Percentiles rank a stretch among this genome's conserved stretches.
Conservation (phyloP, 2,888 invertebrate genomes). For the Strigamia maritima region DNA sequence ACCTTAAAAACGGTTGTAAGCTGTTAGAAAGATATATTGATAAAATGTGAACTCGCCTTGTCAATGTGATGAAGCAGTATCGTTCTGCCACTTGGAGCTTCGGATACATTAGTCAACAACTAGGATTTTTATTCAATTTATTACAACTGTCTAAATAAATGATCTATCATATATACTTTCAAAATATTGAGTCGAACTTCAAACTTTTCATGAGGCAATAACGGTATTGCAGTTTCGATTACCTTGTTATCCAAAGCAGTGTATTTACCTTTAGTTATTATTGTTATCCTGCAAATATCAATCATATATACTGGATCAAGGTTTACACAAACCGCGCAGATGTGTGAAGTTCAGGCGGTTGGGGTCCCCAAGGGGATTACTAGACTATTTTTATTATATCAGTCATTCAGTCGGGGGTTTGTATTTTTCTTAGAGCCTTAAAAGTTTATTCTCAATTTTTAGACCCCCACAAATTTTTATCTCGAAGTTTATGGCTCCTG, state of each 20-base stretch:
- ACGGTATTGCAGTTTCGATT: not conserved
- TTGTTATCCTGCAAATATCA: slow-evolving; percentile 24
- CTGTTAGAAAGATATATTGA: not conserved
- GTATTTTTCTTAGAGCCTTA: too few relatives aligned
- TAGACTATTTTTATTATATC: too few relatives aligned
- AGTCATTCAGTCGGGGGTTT: too few relatives aligned
- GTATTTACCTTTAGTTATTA: slow-evolving; percentile 29
- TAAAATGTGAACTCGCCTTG: not conserved
- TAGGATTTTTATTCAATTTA: not conserved
- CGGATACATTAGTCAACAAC: not conserved
- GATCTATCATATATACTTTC: not conserved
- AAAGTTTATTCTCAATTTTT: too few relatives aligned
- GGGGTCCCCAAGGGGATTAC: too few relatives aligned
- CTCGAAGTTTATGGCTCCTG: too few relatives aligned
- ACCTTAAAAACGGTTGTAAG: not conserved
- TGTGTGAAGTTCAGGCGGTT: too few relatives aligned
- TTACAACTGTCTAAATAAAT: not conserved
- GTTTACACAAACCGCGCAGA: too few relatives aligned
- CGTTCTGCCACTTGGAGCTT: not conserved
- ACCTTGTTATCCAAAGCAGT: not conserved
- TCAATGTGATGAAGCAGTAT: not conserved
- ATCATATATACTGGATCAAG: too few relatives aligned
- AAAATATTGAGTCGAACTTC: slow-evolving; percentile 5
- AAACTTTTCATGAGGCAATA: slow-evolving; percentile 1
- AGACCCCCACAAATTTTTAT: too few relatives aligned